Base-by-base conservation (phyloP, 2,797 vertebrate genomes). In the Nyctibius grandis region DNA sequence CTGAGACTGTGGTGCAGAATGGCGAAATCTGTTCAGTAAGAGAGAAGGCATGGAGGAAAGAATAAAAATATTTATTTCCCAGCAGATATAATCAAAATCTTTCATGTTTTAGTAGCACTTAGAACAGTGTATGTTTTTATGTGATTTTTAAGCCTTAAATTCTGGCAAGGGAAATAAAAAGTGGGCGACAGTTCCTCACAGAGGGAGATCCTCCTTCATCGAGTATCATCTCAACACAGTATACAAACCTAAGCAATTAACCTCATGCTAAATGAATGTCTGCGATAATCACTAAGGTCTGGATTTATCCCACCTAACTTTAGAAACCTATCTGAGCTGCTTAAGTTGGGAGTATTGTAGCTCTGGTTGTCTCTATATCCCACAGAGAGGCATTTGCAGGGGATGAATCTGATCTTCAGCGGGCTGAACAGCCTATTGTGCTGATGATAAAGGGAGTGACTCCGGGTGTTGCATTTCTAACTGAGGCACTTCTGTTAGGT, bases 241-340 rank as follows among this genome's bases (percentile, higher is more conserved):
- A 36, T 17, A 45, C 64, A 51, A 72, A 89, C 34, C 64, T 68
- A 19, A 92, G 79, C 82, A 94, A 69, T 91, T 91, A 91, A 73
- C 63, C 67, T 75, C 54, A 1, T 26, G 82, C 91, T 93, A 88
- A 95, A 86, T 83, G 80, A 59, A 56, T 75, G 80, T 38, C 79
- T 80, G 57, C 60, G 75, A 21, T 94, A 83, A 97, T 96, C 91
- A 56, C 84, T 38, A 38, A 70, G 78, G 84, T 51, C 95, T 92
- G 91, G 33, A 54, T 95, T 95, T 96, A 97, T 68, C 91, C 95
- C 72, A 51, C 81, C 95, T 94, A 95, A 96, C 93, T 95, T 96
- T 94, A 97, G 96, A 94, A 97, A 96, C 87, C 68, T 38, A 53
- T 85, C 81, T 92, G 92, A 97, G 96, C 92, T 57, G 85, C 95